Percentiles rank a stretch among this genome's conserved stretches.
Evolutionary conservation across 2,888 invertebrate species (phyloP).

Genomic region (Platycheirus rosarum): DNA sequence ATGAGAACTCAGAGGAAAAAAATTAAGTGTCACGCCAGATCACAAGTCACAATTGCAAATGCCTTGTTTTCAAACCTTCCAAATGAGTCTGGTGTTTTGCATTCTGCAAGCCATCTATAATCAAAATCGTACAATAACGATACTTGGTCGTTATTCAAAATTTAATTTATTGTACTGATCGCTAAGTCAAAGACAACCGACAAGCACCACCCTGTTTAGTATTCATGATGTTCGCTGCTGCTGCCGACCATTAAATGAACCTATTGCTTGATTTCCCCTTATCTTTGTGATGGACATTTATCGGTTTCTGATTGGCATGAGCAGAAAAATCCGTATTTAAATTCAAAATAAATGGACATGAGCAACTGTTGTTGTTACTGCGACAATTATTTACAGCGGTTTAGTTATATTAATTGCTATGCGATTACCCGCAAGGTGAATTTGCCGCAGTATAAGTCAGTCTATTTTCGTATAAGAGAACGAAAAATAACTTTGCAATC

Average conservation of each 20-base stretch:
- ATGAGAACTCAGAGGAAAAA: conserved; percentile 20
- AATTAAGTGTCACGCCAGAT: conserved; percentile 35
- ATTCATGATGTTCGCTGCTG: conserved; percentile 44
- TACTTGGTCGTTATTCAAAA: conserved; percentile 73
- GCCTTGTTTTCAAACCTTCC: too few relatives aligned
- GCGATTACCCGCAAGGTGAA: conserved; percentile 69
- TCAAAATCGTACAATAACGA: conserved; percentile 72
- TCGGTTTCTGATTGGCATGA: conserved; percentile 70
- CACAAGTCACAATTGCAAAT: too few relatives aligned
- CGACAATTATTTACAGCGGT: conserved; percentile 71
- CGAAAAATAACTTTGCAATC: conserved; percentile 71
- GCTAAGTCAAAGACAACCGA: conserved; percentile 62
- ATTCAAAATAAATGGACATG: conserved; percentile 51
- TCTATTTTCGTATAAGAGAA: conserved; percentile 62
- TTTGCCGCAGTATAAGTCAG: conserved; percentile 65
- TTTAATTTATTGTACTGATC: conserved; percentile 69
- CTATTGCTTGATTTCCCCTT: conserved; percentile 55
- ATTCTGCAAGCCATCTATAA: conserved; percentile 65
- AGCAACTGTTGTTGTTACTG: conserved; percentile 55
- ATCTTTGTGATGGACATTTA: conserved; percentile 34
- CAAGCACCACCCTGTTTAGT: conserved; percentile 57
- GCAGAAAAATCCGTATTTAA: conserved; percentile 61
- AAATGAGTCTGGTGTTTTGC: conserved; percentile 19
- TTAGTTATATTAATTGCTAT: conserved; percentile 67
- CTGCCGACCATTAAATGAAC: conserved; percentile 57